Percentiles rank a stretch among this genome's conserved stretches.
These are phyloP conservation scores for Notamacropus eugenii DNA, from an alignment of 2,797 vertebrate genomes.

Conservation along the genomic window DNA sequence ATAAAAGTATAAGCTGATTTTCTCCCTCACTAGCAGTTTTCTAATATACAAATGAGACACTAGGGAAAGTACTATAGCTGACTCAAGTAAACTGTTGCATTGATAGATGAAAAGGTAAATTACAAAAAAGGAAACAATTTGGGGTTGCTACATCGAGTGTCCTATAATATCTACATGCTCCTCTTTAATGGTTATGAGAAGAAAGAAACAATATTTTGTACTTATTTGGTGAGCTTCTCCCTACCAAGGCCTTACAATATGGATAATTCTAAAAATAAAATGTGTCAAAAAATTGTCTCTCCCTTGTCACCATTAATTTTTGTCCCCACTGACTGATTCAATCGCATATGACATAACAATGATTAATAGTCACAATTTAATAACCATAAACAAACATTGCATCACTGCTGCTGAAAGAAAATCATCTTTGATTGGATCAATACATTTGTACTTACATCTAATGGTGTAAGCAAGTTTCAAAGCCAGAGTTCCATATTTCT, in stretches of 20 bases:
- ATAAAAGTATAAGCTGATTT: not conserved
- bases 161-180: not conserved
- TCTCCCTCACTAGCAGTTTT: not conserved
- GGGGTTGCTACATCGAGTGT: not conserved
- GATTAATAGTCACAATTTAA: conserved; percentile 46
- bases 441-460: conserved; percentile 41
- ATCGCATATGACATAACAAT: conserved; percentile 11
- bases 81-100: conserved; percentile 3
- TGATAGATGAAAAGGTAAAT: not conserved
- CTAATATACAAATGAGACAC: conserved; percentile 4
- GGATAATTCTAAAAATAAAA: not conserved
- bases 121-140: not conserved
- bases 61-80: not conserved
- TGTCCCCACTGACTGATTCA: not conserved
- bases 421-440: conserved; percentile 44
- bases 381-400: conserved; percentile 24
- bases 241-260: not conserved
- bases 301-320: not conserved
- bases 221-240: not conserved
- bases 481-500: conserved; percentile 32
- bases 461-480: conserved; percentile 37
- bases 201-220: not conserved
- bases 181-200: not conserved
- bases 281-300: not conserved
- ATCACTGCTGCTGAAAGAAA: conserved; percentile 51